These are phyloP conservation scores for Agriopis marginaria DNA, from an alignment of 2,888 invertebrate species.

Conservation along the genomic window DNA sequence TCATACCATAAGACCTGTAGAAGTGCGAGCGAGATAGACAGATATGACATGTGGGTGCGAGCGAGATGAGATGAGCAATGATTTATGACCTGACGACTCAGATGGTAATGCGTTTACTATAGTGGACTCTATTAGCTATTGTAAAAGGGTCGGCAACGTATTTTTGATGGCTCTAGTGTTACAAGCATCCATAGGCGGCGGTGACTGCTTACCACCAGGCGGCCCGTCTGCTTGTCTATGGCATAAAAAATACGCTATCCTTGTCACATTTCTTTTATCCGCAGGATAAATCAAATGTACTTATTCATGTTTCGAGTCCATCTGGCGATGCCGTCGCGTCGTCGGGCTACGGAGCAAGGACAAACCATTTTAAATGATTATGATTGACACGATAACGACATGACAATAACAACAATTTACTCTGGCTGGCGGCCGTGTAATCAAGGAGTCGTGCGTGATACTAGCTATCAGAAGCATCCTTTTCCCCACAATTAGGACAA, in stretches of 20 bases:
- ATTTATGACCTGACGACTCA: no score
- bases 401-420: constrained; percentile 33
- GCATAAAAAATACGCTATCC: not conserved
- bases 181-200: no score
- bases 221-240: not conserved
- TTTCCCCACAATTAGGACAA: no score
- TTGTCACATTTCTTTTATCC: not conserved
- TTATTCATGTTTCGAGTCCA: constrained; percentile 12
- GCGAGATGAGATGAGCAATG: no score
- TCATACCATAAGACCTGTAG: no score
- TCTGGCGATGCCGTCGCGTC: constrained; percentile 1
- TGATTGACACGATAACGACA: constrained; percentile 38
- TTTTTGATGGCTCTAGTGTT: no score
- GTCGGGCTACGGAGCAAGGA: constrained; percentile 24
- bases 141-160: no score
- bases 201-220: no score
- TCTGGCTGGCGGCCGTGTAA: not conserved
- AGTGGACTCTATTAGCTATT: no score
- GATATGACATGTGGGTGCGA: no score
- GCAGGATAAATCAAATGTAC: not conserved
- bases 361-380: constrained; percentile 36
- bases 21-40: no score
- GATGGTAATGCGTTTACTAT: no score
- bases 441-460: constrained; percentile 1
- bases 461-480: constrained; percentile 15